Percentiles rank a stretch among this genome's conserved stretches.
phyloP scores from a whole-genome alignment of 2,113 vertebrate species.

The Podarcis cretensis region DNA sequence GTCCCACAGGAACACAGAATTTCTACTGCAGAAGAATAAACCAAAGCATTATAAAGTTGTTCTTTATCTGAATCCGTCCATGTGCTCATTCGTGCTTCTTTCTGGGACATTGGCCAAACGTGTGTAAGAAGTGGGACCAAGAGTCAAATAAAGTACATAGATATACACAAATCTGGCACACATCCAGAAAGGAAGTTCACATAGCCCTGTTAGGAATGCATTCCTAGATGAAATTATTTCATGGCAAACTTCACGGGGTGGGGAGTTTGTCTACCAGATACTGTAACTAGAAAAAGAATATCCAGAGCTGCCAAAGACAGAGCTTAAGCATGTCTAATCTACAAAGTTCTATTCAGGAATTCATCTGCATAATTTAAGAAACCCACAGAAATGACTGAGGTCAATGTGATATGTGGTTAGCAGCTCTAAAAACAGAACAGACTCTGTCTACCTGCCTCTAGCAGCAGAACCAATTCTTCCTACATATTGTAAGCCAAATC shows the following conservation, averaged over 20 bases:
- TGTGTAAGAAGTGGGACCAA: constrained; percentile 1
- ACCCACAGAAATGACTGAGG: neutral
- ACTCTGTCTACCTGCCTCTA: neutral
- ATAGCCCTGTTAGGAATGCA: neutral
- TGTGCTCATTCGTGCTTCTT: neutral
- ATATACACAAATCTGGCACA: neutral
- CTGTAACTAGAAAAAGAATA: neutral
- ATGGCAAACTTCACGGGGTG: neutral
- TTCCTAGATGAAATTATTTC: neutral
- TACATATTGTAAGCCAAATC: neutral
- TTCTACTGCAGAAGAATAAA: neutral
- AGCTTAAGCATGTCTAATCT: neutral
- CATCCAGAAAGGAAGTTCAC: neutral
- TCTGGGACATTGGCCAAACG: constrained; percentile 9
- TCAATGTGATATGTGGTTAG: neutral
- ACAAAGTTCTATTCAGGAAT: neutral
- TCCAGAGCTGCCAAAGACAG: neutral
- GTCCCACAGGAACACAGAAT: neutral
- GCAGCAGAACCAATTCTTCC: neutral
- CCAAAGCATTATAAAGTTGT: neutral
- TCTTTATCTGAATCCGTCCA: constrained; percentile 10
- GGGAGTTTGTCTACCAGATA: neutral
- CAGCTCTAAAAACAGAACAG: neutral
- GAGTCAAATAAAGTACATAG: neutral
- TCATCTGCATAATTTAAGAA: neutral